Evolutionary conservation across 2,888 invertebrate genomes (phyloP), one percentile per base, ranked within the genome.

Genomic region (Eupithecia dodoneata): DNA sequence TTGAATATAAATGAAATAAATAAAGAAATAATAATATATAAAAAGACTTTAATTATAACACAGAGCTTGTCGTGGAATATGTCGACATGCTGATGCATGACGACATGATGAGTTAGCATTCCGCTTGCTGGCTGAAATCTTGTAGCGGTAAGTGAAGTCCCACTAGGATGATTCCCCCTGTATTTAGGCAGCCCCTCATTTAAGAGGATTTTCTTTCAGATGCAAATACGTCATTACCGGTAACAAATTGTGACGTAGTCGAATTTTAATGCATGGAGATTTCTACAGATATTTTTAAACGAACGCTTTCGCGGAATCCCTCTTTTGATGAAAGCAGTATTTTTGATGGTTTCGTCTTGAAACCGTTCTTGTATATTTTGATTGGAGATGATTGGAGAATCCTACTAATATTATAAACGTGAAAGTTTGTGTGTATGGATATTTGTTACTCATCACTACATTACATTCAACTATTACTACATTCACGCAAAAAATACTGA

Each of bases 221-320:
- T 92, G 93, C 92, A 92, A 92, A 92, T 92, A 90, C 89, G 85
- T 92, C 91, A 91, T 92, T 92, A 91, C 87, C 86, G 81, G 85
- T 84, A 71, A 77, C 74, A 89, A 90, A 90, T 91, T 90, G 88
- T 73, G 55, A 72, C 83, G 87, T 85, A 83, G 86, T 83, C 87
- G 90, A 90, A 91, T 91, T 89, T 91, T 90, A 91, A 91, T 91
- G 86, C 85, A 90, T 89, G 90, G 86, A 89, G 88, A 90, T 91
- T 81, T 85, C 80, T 59, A 70, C n/a, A 45, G n/a, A 45, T 45
- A 45, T 69, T 69, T 66, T 66, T 66, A 42, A 42, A 42, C 6
- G 66, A 63, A 30, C 30, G 42, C 42, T 66, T 66, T 66, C 15
- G 66, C 15, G 15, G 15, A 66, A 42, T 7, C 15, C 66, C 2